Base-by-base conservation (phyloP, 2,888 invertebrate genomes). In the Pristionchus arcanus region DNA sequence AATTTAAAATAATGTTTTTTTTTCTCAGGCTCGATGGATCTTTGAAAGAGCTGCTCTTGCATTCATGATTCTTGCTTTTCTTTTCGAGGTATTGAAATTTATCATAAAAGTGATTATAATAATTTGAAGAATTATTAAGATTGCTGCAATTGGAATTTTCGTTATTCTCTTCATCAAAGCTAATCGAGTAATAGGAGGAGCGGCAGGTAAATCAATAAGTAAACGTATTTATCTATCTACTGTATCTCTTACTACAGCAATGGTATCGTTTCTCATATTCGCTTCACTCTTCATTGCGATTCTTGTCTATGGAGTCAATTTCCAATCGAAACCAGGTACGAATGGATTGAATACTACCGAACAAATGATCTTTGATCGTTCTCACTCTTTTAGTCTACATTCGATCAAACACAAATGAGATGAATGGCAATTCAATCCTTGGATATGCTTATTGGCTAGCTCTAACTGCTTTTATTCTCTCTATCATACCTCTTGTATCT, bases 21-120 rank as follows among this genome's bases (percentile, higher is more conserved):
- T 31, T 21, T n/a, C 25, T 1, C 21, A 89, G 89, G 63, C 89
- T 21, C 90, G 91, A 84, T 74, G 91, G 25, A 90, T 91, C 16
- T 92, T 92, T 87, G 93, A 93, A 71, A 92, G 91, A 89, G 89
- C 86, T 0, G 92, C 92, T 0, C 87, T 93, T 81, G 93, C 91
- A 2, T 90, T 92, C 21, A 91, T 93, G 92, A 91, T 92, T n/a
- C 89, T 93, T n/a, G 92, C 93, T 4, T 37, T 91, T 0, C 37
- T 93, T 25, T 83, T 92, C 11, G 90, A 93, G 84, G 68, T 55
- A 84, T n/a, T 28, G 55, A 55, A 77, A 37, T 21, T 0, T 71
- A 25, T n/a, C n/a, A 42, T 68, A 3, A 5, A 63, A 25, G 7
- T 5, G 9, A 63, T 63, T n/a, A 55, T 83, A 37, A 28, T 49